Evolutionary conservation across 2,113 vertebrate genomes (phyloP).

Genomic region (Nestor notabilis): DNA sequence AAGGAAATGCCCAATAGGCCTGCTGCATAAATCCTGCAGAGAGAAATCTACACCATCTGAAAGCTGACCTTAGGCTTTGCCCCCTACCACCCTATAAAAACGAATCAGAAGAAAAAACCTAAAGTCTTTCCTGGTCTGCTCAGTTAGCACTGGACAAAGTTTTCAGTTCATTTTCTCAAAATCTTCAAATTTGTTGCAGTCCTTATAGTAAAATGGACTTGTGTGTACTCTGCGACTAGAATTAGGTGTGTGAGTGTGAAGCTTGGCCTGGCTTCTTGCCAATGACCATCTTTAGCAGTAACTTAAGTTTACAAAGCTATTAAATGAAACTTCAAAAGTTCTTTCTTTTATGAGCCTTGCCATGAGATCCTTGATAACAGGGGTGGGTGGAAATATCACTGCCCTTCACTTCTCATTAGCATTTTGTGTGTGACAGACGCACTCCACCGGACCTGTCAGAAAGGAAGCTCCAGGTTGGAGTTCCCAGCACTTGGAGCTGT

Average conservation of each 20-base stretch:
- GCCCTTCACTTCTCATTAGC: not conserved
- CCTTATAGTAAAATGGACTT: not conserved
- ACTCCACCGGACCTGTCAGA: not conserved
- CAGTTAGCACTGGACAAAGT: not conserved
- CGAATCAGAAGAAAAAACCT: not conserved
- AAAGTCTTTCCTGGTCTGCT: conserved; percentile 14
- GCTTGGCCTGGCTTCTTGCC: not conserved
- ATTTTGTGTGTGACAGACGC: not conserved
- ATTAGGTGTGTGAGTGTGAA: not conserved
- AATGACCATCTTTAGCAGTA: not conserved
- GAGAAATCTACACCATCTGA: not conserved
- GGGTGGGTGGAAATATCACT: not conserved
- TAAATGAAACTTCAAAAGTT: not conserved
- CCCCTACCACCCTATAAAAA: not conserved
- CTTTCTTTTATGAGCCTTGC: conserved; percentile 22
- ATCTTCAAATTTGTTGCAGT: not conserved
- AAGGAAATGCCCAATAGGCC: conserved; percentile 71
- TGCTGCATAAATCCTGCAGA: not conserved
- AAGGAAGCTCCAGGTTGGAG: not conserved
- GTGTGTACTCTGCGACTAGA: not conserved
- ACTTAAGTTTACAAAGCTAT: not conserved
- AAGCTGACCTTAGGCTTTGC: not conserved
- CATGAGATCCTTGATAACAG: conserved; percentile 9
- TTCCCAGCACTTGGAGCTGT: not conserved
- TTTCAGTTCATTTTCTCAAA: not conserved